A percentile compares a stretch with the other conserved stretches of the same genome.
These are phyloP conservation scores for Platygyra sinensis DNA, from an alignment of 64 coral and sea anemone species.

Conservation along the genomic window DNA sequence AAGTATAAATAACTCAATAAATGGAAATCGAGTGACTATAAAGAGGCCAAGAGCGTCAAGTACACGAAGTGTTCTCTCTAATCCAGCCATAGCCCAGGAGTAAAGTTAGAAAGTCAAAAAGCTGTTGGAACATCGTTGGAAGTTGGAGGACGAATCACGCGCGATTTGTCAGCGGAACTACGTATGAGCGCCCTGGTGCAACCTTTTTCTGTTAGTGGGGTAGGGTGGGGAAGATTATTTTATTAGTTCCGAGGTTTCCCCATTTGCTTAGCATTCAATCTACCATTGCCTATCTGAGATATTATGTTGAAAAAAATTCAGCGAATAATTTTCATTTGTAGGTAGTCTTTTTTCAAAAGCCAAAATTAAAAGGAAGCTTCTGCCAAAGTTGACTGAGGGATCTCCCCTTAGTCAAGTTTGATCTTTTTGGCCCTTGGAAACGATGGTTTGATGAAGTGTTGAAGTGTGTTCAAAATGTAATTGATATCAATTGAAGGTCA, in stretches of 20 bases:
- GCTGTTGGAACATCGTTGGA: background rate
- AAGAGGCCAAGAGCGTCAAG: constrained; percentile 77
- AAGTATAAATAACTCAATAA: constrained; percentile 81
- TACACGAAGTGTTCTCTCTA: constrained; percentile 22
- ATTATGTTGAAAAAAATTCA: background rate
- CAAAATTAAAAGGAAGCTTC: background rate
- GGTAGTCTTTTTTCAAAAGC: too few species aligned
- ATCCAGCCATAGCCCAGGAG: background rate
- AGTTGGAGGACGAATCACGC: background rate
- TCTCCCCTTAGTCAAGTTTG: background rate
- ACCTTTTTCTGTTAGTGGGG: background rate
- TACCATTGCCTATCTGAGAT: background rate
- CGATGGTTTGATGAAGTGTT: background rate
- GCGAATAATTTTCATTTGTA: too few species aligned
- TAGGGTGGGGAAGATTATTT: background rate
- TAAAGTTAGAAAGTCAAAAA: background rate
- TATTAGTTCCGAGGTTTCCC: too few species aligned
- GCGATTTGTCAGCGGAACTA: background rate
- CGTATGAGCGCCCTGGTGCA: too few species aligned
- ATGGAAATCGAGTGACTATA: constrained; percentile 87
- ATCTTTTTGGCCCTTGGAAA: background rate
- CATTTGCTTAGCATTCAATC: background rate
- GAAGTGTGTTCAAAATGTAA: background rate
- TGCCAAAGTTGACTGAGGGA: background rate
- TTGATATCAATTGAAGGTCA: background rate